These are phyloP conservation scores for Flabesymbios commensalis DNA, from an alignment of 2,888 invertebrate species.

Conservation along the genomic window DNA sequence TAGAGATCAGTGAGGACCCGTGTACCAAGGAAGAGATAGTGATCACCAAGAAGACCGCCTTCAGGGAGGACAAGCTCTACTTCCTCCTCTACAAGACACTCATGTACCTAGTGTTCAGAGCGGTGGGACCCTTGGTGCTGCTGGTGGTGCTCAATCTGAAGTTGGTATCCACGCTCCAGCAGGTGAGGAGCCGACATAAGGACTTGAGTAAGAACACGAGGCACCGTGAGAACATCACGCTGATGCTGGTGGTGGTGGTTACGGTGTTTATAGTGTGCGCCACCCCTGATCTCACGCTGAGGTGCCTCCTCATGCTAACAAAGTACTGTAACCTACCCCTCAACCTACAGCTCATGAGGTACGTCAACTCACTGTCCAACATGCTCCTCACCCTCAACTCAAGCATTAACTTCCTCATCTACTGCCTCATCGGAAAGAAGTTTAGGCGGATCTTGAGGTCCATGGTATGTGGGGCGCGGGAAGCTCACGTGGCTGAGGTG, in stretches of 20 bases:
- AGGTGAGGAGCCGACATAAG: conserved; percentile 11
- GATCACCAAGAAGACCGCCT: conserved; percentile 8
- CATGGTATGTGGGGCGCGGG: conserved; percentile 7
- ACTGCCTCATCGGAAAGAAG: conserved; percentile 28
- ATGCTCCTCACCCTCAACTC: conserved; percentile 27
- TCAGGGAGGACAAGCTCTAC: conserved; percentile 24
- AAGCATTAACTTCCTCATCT: conserved; percentile 27
- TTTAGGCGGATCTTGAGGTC: conserved; percentile 22
- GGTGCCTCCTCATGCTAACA: conserved; percentile 14
- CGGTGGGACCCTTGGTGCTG: conserved; percentile 34
- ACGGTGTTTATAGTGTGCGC: conserved; percentile 30
- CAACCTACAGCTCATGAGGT: conserved; percentile 6
- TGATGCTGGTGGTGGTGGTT: conserved; percentile 32
- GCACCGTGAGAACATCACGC: conserved; percentile 31
- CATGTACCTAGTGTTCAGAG: conserved; percentile 36
- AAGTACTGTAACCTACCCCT: conserved; percentile 1
- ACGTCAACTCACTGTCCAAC: conserved; percentile 21
- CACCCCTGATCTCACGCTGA: conserved; percentile 28
- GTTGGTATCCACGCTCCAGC: conserved; percentile 30
- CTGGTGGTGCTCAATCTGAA: conserved; percentile 30
- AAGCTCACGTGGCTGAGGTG: conserved; percentile 10
- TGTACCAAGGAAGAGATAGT: not conserved
- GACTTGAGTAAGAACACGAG: conserved; percentile 15
- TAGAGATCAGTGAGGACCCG: conserved; percentile 4
- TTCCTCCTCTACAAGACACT: conserved; percentile 39